These are phyloP conservation scores for Machimus atricapillus DNA, from an alignment of 2,888 invertebrate species.

Conservation along the genomic window DNA sequence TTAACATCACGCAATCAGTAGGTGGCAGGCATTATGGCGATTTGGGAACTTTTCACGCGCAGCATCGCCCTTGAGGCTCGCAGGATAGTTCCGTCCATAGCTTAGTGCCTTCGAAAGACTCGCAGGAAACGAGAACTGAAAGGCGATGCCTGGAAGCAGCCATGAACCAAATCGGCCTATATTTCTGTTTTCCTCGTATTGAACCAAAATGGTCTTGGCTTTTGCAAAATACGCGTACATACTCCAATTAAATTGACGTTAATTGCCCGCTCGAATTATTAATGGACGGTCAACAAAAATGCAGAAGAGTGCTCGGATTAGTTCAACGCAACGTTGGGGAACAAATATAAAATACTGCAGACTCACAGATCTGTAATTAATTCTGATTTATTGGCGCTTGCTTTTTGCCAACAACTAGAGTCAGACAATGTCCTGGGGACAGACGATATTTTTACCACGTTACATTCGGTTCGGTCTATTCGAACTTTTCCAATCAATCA, in stretches of 20 bases:
- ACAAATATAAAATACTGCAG: conserved; percentile 39
- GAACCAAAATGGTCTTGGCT: not conserved
- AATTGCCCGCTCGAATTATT: conserved; percentile 26
- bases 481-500: conserved; percentile 25
- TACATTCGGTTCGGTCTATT: not conserved
- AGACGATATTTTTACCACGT: conserved; percentile 1
- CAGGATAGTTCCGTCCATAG: not conserved
- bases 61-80: not conserved
- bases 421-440: not conserved
- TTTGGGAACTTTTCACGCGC: conserved; percentile 17
- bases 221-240: not conserved
- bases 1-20: conserved; percentile 44
- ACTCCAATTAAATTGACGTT: conserved; percentile 27
- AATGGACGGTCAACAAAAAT: conserved; percentile 4
- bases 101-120: not conserved
- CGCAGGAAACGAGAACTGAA: not conserved
- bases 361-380: conserved; percentile 46
- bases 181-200: not conserved
- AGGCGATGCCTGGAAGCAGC: not conserved
- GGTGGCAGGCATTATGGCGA: conserved; percentile 23
- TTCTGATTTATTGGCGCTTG: conserved; percentile 41
- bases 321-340: not conserved
- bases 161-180: not conserved
- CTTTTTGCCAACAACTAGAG: not conserved
- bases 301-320: not conserved